Conservation (phyloP, 2,113 vertebrate species). For the Solea solea region DNA sequence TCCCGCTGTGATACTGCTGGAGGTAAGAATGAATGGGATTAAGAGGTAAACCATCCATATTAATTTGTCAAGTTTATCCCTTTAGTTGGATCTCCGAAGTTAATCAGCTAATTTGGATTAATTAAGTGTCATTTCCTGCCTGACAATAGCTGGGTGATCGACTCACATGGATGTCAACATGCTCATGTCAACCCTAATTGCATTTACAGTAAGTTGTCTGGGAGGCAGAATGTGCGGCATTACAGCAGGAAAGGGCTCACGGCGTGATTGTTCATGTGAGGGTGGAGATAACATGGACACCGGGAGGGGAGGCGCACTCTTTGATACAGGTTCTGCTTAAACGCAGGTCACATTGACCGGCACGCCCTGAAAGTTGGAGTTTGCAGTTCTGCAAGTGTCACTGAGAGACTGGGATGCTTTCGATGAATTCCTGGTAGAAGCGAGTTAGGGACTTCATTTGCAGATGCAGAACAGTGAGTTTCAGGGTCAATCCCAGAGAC, state of each 20-base stretch:
- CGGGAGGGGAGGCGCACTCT: conserved; percentile 30
- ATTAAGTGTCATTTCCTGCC: conserved; percentile 71
- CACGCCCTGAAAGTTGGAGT: conserved; percentile 56
- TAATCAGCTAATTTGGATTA: conserved; percentile 73
- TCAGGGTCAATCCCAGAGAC: conserved; percentile 73
- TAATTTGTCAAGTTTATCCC: conserved; percentile 79
- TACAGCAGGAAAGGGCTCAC: conserved; percentile 46
- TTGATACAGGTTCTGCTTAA: conserved; percentile 33
- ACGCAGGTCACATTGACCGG: conserved; percentile 23
- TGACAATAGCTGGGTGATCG: conserved; percentile 74
- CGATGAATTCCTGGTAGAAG: conserved; percentile 54
- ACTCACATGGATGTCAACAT: conserved; percentile 76
- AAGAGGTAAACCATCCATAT: conserved; percentile 70
- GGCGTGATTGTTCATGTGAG: conserved; percentile 41
- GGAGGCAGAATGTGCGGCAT: conserved; percentile 51
- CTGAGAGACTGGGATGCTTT: conserved; percentile 45
- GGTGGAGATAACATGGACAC: conserved; percentile 40
- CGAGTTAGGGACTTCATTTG: conserved; percentile 45
- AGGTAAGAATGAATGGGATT: conserved; percentile 76
- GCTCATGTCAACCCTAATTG: conserved; percentile 76
- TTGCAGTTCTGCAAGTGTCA: conserved; percentile 41
- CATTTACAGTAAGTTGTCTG: conserved; percentile 63
- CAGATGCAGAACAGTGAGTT: conserved; percentile 44
- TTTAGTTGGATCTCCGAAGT: conserved; percentile 70
- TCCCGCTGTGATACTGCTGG: conserved; percentile 63